phyloP scores from a whole-genome alignment of 2,113 vertebrate species.

The Xiphophorus hellerii region DNA sequence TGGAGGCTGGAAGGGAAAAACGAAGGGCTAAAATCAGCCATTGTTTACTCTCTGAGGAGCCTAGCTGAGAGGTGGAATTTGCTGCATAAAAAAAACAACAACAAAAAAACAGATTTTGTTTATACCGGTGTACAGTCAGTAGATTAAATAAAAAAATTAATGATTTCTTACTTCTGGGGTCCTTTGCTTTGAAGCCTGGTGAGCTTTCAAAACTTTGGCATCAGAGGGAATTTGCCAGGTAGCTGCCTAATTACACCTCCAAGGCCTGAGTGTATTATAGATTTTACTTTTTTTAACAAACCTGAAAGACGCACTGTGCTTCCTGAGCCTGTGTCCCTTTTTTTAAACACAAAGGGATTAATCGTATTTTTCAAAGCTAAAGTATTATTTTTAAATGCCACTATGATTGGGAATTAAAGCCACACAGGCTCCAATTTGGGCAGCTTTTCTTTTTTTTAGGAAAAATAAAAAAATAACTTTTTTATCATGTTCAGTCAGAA shows the following conservation, averaged over 20 bases:
- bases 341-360: conserved; percentile 34
- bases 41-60: conserved; percentile 62
- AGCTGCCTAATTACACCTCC: conserved; percentile 66
- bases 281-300: conserved; percentile 52
- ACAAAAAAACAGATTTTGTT: conserved; percentile 40
- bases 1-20: conserved; percentile 30
- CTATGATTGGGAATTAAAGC: conserved; percentile 2
- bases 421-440: conserved; percentile 6
- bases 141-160: conserved; percentile 68
- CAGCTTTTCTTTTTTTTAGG: not conserved
- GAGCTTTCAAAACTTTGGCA: conserved; percentile 66
- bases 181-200: conserved; percentile 62
- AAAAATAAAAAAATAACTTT: conserved; percentile 6
- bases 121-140: conserved; percentile 49
- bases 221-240: conserved; percentile 64
- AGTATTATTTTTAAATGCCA: conserved; percentile 37
- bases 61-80: conserved; percentile 55
- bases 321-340: conserved; percentile 51
- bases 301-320: conserved; percentile 58
- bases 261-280: conserved; percentile 42
- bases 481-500: not conserved
- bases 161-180: conserved; percentile 57
- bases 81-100: conserved; percentile 52
- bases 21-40: conserved; percentile 48
- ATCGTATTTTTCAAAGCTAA: conserved; percentile 46